Evolutionary conservation across 1,140 invertebrate species (phyloP), one percentile per base, ranked within the genome.

Genomic region (Pissodes strobi): DNA sequence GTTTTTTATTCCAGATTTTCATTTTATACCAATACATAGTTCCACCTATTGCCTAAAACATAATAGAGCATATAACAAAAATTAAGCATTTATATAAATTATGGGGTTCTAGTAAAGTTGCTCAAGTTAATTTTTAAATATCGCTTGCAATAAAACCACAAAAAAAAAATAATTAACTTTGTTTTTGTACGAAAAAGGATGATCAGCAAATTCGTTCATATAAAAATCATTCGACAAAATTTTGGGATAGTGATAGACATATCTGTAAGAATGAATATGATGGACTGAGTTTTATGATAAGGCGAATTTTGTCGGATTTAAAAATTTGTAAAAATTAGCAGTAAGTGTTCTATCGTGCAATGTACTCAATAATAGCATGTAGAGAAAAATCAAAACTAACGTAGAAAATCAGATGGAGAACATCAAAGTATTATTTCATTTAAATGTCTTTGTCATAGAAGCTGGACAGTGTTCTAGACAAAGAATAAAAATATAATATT

Each of bases 341-440:
- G 12, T 60, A 51, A 52, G 18, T 37, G 30, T 30, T 45, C 23
- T 57, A 66, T 63, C 51, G 68, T 69, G 68, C 68, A 69, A 69
- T 69, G 68, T 69, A 69, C 51, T 69, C 64, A 64, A 65, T 37
- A 48, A 51, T 58, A 65, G 17, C 15, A n/a, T 46, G 22, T 55
- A 48, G 51, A 53, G n/a, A n/a, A n/a, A 46, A 64, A 64, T 64
- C 61, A 64, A 64, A 64, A 64, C 21, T 62, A 62, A 27, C 48
- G 39, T 56, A 56, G 22, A 41, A 21, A 38, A 25, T 27, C 45
- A 38, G n/a, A n/a, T 12, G 21, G n/a, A 62, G 2, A 39, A n/a
- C 21, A 43, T 22, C 12, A 30, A 13, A 51, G 48, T 51, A 21
- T 46, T 51, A 25, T 51, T 51, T 41, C 13, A 41, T 41, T 41